Conservation (phyloP, 2,797 vertebrate species). For the Cuculus canorus region DNA sequence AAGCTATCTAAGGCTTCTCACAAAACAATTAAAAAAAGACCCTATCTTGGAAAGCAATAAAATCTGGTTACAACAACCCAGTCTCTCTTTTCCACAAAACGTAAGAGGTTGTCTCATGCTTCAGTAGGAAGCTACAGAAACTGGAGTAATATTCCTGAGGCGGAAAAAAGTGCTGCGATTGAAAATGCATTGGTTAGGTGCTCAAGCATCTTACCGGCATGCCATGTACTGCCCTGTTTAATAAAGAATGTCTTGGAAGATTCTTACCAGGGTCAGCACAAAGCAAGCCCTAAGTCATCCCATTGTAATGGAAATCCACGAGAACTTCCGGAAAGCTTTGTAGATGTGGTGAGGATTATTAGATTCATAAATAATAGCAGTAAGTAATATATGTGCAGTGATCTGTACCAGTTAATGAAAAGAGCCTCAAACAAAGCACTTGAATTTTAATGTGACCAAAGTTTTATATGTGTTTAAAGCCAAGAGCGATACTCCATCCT, state of each 20-base stretch:
- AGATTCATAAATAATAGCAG: constrained; percentile 39
- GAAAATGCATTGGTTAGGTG: not conserved
- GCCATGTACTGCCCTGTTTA: not conserved
- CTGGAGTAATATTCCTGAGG: not conserved
- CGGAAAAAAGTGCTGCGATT: not conserved
- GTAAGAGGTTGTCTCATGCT: not conserved
- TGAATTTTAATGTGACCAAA: constrained; percentile 43
- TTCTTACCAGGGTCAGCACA: constrained; percentile 59
- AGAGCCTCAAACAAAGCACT: constrained; percentile 27
- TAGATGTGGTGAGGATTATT: constrained; percentile 10
- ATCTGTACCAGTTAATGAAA: constrained; percentile 47
- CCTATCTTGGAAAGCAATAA: not conserved
- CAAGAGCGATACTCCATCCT: not conserved
- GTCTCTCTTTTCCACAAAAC: not conserved
- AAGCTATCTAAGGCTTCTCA: not conserved
- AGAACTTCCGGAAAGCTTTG: constrained; percentile 7
- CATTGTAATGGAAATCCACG: constrained; percentile 39
- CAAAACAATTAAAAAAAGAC: not conserved
- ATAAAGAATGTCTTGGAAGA: not conserved
- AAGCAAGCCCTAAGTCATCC: constrained; percentile 34
- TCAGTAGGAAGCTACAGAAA: constrained; percentile 10
- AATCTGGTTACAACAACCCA: not conserved
- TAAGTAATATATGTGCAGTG: not conserved
- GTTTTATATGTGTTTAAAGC: not conserved
- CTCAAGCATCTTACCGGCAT: not conserved